Percentiles rank a stretch among this genome's conserved stretches.
Conservation (phyloP, 1,140 invertebrate species). For the Ctenoplectra terminalis region DNA sequence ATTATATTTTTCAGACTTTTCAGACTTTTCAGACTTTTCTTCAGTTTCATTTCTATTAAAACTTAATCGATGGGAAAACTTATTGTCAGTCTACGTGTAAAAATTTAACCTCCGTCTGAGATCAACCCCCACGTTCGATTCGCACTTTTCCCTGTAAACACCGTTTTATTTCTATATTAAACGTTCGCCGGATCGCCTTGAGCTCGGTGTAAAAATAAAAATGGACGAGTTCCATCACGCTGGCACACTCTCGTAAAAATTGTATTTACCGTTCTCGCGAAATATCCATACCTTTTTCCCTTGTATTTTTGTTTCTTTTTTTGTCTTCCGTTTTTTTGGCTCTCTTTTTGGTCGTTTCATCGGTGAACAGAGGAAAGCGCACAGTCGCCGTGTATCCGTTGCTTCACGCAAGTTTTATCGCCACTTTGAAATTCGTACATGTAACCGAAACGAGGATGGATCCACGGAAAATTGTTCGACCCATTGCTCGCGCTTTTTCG, state of each 20-base stretch:
- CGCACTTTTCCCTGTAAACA: constrained; percentile 35
- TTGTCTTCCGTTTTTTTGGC: background rate
- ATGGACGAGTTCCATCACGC: background rate
- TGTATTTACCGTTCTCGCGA: constrained; percentile 33
- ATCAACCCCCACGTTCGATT: background rate
- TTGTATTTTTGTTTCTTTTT: background rate
- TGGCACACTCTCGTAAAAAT: constrained; percentile 37
- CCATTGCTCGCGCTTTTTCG: background rate
- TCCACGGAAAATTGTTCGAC: constrained; percentile 5
- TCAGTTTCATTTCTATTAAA: background rate
- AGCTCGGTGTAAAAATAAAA: constrained; percentile 37
- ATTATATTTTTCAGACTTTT: too few relatives aligned
- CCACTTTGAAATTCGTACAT: constrained; percentile 6
- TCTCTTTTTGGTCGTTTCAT: background rate
- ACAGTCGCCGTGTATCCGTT: background rate
- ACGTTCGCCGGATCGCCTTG: constrained; percentile 23
- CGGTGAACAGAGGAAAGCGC: constrained; percentile 18
- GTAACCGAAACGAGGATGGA: constrained; percentile 12
- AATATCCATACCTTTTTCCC: constrained; percentile 24
- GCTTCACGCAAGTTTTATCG: constrained; percentile 32
- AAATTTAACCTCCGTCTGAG: background rate
- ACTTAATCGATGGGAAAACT: background rate
- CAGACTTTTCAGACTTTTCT: too few relatives aligned
- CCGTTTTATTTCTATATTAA: constrained; percentile 47
- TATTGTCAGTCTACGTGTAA: background rate